Conservation (phyloP, 2,888 invertebrate species). For the Phaedon cochleariae region DNA sequence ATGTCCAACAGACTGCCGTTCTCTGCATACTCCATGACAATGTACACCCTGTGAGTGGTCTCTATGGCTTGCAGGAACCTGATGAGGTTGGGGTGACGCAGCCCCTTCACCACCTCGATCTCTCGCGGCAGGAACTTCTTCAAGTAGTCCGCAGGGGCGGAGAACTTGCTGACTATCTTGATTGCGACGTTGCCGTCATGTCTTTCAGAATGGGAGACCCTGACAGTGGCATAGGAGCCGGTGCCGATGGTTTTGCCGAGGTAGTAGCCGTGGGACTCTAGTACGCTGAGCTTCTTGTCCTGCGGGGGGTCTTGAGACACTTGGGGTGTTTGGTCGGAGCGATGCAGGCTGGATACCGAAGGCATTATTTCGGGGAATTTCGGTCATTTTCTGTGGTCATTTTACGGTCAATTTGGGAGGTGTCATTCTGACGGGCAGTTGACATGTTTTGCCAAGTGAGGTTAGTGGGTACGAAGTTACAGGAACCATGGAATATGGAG, state of each 20-base stretch:
- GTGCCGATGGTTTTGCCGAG: slow-evolving; percentile 80
- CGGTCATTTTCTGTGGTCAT: not conserved
- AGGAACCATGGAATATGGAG: no score
- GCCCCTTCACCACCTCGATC: slow-evolving; percentile 83
- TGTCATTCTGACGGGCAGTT: not conserved
- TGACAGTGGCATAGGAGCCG: slow-evolving; percentile 86
- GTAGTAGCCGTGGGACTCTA: slow-evolving; percentile 80
- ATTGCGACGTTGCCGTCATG: slow-evolving; percentile 80
- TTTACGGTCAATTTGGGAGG: not conserved
- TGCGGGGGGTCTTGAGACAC: slow-evolving; percentile 45
- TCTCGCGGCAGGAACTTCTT: slow-evolving; percentile 83
- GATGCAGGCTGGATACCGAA: slow-evolving; percentile 55
- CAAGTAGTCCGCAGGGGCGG: slow-evolving; percentile 82
- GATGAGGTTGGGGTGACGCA: slow-evolving; percentile 82
- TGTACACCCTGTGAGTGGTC: slow-evolving; percentile 85
- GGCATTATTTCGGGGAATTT: slow-evolving; percentile 44
- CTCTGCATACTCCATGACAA: slow-evolving; percentile 85
- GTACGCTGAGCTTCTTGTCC: slow-evolving; percentile 67
- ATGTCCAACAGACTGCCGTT: slow-evolving; percentile 82
- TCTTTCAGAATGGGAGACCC: slow-evolving; percentile 78
- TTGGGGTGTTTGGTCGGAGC: slow-evolving; percentile 44
- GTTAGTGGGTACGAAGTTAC: no score
- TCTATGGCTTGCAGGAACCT: slow-evolving; percentile 85
- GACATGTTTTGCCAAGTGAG: not conserved
- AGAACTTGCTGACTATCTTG: slow-evolving; percentile 84